These are phyloP conservation scores for Epinotia ramella DNA, from an alignment of 2,888 invertebrate species.

Conservation along the genomic window DNA sequence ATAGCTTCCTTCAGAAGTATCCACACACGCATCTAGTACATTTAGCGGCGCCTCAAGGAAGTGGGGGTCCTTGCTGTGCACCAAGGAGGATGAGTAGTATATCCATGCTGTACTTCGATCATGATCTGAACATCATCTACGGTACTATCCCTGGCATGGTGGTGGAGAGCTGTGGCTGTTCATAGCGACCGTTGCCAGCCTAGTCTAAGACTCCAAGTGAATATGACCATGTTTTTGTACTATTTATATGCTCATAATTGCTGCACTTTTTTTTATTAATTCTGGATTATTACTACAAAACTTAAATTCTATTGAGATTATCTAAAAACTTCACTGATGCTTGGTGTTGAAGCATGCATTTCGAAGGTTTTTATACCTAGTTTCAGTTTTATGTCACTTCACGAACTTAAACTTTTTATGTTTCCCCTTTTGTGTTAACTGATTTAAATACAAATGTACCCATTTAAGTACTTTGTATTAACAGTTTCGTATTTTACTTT, in stretches of 20 bases:
- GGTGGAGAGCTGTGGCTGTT: conserved; percentile 96
- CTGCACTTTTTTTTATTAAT: background rate
- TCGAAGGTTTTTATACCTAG: background rate
- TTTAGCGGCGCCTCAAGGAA: conserved; percentile 90
- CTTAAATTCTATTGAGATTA: background rate
- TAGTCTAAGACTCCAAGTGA: conserved; percentile 61
- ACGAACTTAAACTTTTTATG: background rate
- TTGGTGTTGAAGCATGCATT: background rate
- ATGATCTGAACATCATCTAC: conserved; percentile 94
- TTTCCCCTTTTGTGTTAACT: background rate
- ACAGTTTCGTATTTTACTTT: background rate
- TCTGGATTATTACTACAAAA: background rate
- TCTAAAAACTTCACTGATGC: background rate
- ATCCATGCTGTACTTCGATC: conserved; percentile 96
- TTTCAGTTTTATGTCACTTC: background rate
- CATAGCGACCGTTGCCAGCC: conserved; percentile 80
- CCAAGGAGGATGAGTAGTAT: conserved; percentile 95
- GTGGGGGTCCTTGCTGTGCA: conserved; percentile 96
- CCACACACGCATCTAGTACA: conserved; percentile 95
- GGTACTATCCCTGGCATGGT: conserved; percentile 97
- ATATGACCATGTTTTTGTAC: conserved; percentile 5
- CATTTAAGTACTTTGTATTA: background rate
- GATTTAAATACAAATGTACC: background rate
- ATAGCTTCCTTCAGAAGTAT: conserved; percentile 93
- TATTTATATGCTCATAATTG: conserved; percentile 3